These are phyloP conservation scores for Sepioteuthis lessoniana DNA, from an alignment of 2,888 invertebrate species.

Conservation along the genomic window DNA sequence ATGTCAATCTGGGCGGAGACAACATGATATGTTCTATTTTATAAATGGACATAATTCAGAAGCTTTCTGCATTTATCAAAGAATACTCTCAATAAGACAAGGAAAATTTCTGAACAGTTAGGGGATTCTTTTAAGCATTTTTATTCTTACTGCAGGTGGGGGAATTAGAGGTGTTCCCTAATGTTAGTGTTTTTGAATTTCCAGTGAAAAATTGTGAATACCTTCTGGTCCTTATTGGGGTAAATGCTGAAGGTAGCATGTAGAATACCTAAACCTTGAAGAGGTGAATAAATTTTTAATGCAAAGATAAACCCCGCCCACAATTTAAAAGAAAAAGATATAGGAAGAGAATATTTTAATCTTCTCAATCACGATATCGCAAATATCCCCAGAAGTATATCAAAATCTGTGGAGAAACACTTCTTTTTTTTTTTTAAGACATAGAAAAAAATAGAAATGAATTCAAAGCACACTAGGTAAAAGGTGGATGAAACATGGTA, in stretches of 20 bases:
- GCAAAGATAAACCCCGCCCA: not conserved
- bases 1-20: not conserved
- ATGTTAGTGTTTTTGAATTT: not conserved
- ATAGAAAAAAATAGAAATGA: not conserved
- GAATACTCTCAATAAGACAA: not conserved
- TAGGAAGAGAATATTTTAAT: not conserved
- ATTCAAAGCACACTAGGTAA: not conserved
- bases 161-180: not conserved
- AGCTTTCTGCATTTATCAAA: not conserved
- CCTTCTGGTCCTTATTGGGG: not conserved
- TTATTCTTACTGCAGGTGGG: not conserved
- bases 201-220: not conserved
- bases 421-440: not conserved
- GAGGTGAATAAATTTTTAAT: not conserved
- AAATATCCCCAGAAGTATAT: not conserved
- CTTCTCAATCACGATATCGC: not conserved
- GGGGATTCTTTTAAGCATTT: not conserved
- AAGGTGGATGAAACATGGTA: not conserved
- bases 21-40: not conserved
- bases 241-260: constrained; percentile 16
- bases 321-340: not conserved
- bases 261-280: not conserved
- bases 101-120: not conserved
- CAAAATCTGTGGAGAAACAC: not conserved
- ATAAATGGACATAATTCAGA: not conserved